Base-by-base conservation (phyloP, 2,888 invertebrate species). In the Lordiphosa andalusiaca region DNA sequence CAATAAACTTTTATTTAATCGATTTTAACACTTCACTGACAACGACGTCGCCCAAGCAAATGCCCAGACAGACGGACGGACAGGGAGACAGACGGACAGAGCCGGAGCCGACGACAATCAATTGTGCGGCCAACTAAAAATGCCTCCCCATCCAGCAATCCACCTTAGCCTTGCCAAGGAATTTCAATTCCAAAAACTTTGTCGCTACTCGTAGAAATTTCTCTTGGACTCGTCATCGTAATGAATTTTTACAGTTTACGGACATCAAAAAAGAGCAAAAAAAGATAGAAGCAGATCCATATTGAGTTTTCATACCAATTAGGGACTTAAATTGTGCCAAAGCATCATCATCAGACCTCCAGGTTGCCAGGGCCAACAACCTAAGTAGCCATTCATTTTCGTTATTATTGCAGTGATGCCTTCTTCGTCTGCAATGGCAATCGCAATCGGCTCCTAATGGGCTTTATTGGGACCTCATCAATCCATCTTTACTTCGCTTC, bases 1-100 rank as follows among this genome's bases (percentile, higher is more conserved):
- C 80, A 77, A 84, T 84, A 80, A 80, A 80, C 63, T 77, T 80
- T 71, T 70, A 77, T 81, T 81, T 71, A 80, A 80, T 80, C 84
- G 80, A 80, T 84, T 80, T 80, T 81, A 81, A 80, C 82, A 82
- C 80, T 84, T 82, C 73, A 78, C 69, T 75, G 83, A 50, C 57
- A 72, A 55, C 70, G 53, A 52, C 53, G 49, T 49, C 53, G 49
- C 33, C 39, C 48, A 36, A 12, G 35, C n/a, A 16, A n/a, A 42
- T 10, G 23, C 39, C 19, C 30, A 52, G 48, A 21, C 48, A 38
- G 36, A 5, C 36, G 40, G 41, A 10, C 19, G 9, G 23, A 41
- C 36, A n/a, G n/a, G n/a, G n/a, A n/a, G n/a, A n/a, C n/a, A n/a
- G n/a, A n/a, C n/a, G n/a, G n/a, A n/a, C n/a, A 37, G 13, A 6